phyloP scores from a whole-genome alignment of 1,140 invertebrate species.

The Atta colombica region DNA sequence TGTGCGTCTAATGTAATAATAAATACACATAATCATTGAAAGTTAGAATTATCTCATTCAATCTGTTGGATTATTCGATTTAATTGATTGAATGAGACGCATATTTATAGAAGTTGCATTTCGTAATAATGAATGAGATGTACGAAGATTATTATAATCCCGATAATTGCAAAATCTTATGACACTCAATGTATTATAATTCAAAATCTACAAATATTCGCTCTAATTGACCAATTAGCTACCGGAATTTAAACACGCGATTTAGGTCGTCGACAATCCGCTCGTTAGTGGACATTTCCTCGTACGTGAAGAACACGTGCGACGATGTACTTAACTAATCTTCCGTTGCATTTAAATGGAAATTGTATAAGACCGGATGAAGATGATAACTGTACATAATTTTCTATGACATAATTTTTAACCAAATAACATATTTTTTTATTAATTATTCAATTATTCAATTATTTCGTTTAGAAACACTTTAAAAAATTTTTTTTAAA shows the following conservation, averaged over 20 bases:
- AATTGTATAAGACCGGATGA: neutral
- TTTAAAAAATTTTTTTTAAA: neutral
- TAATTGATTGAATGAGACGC: no score
- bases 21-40: neutral
- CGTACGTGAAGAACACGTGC: slow-evolving; percentile 33
- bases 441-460: slow-evolving; percentile 17
- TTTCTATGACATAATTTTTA: neutral
- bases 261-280: slow-evolving; percentile 67
- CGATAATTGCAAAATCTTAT: neutral
- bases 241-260: slow-evolving; percentile 64
- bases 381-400: no score
- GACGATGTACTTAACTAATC: slow-evolving; percentile 38
- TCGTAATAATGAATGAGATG: neutral
- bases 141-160: no score
- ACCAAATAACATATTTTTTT: neutral
- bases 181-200: neutral
- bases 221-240: slow-evolving; percentile 27
- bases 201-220: slow-evolving; percentile 10
- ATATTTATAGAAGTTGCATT: neutral
- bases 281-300: slow-evolving; percentile 68
- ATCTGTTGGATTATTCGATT: neutral
- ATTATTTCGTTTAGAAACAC: neutral
- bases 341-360: slow-evolving; percentile 17
- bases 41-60: neutral
- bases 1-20: neutral